Evolutionary conservation across 37 sponge, comb jelly and placozoan species (phyloP).

Genomic region (Eunapius fragilis): DNA sequence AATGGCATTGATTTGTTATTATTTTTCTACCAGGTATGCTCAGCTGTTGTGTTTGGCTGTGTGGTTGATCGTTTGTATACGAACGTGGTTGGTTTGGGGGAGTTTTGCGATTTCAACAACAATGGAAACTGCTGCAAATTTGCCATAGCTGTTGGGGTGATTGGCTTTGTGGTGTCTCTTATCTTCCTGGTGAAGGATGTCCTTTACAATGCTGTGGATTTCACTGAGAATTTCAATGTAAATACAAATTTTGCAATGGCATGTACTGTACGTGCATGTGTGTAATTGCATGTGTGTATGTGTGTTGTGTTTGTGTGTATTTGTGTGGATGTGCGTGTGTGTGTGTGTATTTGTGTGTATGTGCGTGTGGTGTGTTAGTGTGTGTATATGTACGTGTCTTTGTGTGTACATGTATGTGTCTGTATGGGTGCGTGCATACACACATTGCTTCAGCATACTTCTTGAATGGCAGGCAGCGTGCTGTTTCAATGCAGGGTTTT

Average conservation of each 20-base stretch:
- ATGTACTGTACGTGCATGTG: no score
- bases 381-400: no score
- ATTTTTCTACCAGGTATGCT: slow-evolving; percentile 73
- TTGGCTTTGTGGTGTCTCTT: slow-evolving; percentile 69
- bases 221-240: slow-evolving; percentile 35
- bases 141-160: slow-evolving; percentile 80
- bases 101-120: slow-evolving; percentile 19
- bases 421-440: no score
- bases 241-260: slow-evolving; percentile 5
- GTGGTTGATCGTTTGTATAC: slow-evolving; percentile 48
- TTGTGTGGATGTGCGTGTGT: background rate
- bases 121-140: slow-evolving; percentile 68
- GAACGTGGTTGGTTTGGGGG: background rate
- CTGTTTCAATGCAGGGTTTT: no score
- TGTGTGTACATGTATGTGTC: no score
- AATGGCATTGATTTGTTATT: no score
- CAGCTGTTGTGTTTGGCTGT: slow-evolving; percentile 88
- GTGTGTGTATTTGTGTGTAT: no score
- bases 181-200: slow-evolving; percentile 57
- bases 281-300: no score
- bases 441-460: no score
- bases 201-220: slow-evolving; percentile 48
- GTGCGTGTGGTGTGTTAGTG: no score
- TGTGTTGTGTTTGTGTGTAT: background rate
- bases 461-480: no score